A percentile compares a stretch with the other conserved stretches of the same genome.
Evolutionary conservation across 2,797 vertebrate genomes (phyloP).

Genomic region (Rhodeus uyekii): DNA sequence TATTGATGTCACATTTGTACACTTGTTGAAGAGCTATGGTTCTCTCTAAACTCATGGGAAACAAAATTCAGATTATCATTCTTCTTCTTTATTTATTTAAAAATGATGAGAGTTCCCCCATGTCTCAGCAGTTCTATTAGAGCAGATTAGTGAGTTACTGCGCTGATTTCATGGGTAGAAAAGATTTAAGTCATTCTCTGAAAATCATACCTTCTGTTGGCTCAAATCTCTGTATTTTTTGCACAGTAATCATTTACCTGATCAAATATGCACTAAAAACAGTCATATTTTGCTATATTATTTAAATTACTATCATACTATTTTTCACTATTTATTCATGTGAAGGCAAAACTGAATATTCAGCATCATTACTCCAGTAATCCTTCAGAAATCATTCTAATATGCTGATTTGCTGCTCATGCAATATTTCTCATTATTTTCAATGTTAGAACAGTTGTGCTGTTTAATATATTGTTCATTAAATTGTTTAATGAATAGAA

Average conservation of each 20-base stretch:
- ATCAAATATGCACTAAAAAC: not conserved
- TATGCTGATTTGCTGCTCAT: not conserved
- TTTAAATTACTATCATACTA: too few relatives aligned
- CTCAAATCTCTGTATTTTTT: not conserved
- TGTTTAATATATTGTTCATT: not conserved
- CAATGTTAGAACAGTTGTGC: not conserved
- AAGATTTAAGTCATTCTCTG: not conserved
- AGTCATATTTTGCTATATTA: too few relatives aligned
- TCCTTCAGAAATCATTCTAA: not conserved
- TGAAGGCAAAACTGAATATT: not conserved
- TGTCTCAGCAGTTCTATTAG: not conserved
- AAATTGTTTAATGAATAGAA: not conserved
- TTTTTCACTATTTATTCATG: too few relatives aligned
- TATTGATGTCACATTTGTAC: slow-evolving; percentile 8
- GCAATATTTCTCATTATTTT: not conserved
- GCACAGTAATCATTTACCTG: too few relatives aligned
- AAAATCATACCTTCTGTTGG: not conserved
- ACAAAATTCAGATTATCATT: not conserved
- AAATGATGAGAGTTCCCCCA: not conserved
- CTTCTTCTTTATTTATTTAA: not conserved
- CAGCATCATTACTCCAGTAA: not conserved
- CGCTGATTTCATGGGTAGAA: not conserved
- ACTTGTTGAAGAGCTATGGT: not conserved
- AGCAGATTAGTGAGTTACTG: not conserved
- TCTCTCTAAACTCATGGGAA: not conserved